Percentiles rank a stretch among this genome's conserved stretches.
Conservation (phyloP, 2,888 invertebrate species). For the Pollenia angustigena region DNA sequence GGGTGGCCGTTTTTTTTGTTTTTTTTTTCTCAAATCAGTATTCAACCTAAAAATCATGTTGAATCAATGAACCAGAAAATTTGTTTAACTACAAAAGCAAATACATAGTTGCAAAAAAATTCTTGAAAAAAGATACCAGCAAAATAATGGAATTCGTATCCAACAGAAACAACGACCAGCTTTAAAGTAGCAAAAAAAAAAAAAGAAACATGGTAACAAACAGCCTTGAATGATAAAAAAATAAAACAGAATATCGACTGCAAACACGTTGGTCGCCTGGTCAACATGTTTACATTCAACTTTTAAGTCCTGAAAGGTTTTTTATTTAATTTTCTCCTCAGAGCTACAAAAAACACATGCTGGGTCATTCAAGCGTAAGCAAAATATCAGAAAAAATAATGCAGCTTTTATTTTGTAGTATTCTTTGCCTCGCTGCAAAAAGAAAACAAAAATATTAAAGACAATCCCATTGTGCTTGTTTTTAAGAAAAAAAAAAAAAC, state of each 20-base stretch:
- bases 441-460: slow-evolving; percentile 25
- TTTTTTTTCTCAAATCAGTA: slow-evolving; percentile 10
- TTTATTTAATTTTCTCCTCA: background rate
- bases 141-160: background rate
- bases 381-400: slow-evolving; percentile 51
- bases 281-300: slow-evolving; percentile 51
- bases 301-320: slow-evolving; percentile 47
- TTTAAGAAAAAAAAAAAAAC: background rate
- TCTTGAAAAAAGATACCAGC: background rate
- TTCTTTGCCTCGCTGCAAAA: background rate
- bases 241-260: background rate
- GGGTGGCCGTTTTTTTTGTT: slow-evolving; percentile 31
- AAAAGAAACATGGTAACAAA: slow-evolving; percentile 12
- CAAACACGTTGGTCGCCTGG: slow-evolving; percentile 54
- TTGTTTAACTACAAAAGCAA: slow-evolving; percentile 59
- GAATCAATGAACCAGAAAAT: slow-evolving; percentile 67
- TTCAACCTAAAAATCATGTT: slow-evolving; percentile 47
- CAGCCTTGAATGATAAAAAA: slow-evolving; percentile 55
- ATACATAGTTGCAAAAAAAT: slow-evolving; percentile 31
- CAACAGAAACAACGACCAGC: slow-evolving; percentile 5
- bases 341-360: slow-evolving; percentile 52
- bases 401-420: slow-evolving; percentile 62
- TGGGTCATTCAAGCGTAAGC: slow-evolving; percentile 50
- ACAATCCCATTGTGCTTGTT: background rate
- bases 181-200: slow-evolving; percentile 12